Base-by-base conservation (phyloP, 2,888 invertebrate genomes). In the Pristionchus fissidentatus region DNA sequence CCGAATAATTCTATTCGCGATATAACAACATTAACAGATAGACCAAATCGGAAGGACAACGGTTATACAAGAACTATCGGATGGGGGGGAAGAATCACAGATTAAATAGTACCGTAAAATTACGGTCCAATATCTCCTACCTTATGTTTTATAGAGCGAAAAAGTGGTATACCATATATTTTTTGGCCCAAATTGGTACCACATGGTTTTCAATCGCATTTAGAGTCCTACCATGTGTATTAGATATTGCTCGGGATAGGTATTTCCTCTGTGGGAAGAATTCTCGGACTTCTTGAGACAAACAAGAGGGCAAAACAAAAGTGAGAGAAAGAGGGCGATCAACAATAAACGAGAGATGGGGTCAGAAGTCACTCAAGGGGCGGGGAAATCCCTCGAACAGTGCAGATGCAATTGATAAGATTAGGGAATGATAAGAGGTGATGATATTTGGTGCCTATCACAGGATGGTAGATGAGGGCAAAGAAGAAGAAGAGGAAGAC, bases 321-420 rank as follows among this genome's bases (percentile, higher is more conserved):
- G 5, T n/a, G 5, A 62, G 13, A 43, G 22, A 35, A 32, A 55
- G 35, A 29, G 15, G 38, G 13, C 38, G 38, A n/a, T 22, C 8
- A 35, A n/a, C 66, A 38, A 66, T 19, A 4, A 7, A 55, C 22
- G 29, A 83, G 35, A 73, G 38, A 52, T 29, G 38, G 49, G n/a
- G n/a, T 29, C 5, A 46, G 73, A 73, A 55, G 55, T 8, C 19
- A 60, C 4, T 29, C 32, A 73, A 70, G 73, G n/a, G n/a, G 62
- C 8, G 60, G 57, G 46, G 57, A 81, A 81, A 62, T 26, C 13
- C 22, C 22, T 4, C 13, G 29, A 38, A 75, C 46, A 75, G 75
- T 46, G 5, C 22, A 49, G 49, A 49, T 49, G 35, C 43, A 75
- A 29, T 46, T 75, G 75, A 75, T 75, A 75, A 75, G n/a, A 46